Conservation (phyloP, 2,797 vertebrate genomes). For the Alectoris magna region DNA sequence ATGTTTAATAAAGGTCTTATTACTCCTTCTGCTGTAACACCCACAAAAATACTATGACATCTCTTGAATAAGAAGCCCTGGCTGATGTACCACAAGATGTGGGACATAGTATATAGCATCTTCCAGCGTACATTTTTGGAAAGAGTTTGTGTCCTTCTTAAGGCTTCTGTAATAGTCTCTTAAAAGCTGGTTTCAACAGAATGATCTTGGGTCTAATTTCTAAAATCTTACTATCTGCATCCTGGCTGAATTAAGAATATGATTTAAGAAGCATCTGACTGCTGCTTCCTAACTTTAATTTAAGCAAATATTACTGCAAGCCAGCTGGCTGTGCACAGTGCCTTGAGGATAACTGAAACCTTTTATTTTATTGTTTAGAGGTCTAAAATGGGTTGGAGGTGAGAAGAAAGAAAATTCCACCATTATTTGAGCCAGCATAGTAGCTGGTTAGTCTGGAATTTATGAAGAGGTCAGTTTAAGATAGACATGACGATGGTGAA, state of each 20-base stretch:
- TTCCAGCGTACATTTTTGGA: not conserved
- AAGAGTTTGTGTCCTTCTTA: not conserved
- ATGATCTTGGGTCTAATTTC: not conserved
- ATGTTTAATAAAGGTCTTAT: not conserved
- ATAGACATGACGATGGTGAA: not conserved
- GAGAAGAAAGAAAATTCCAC: not conserved
- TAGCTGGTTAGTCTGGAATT: conserved; percentile 5
- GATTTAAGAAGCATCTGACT: not conserved
- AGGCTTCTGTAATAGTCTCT: not conserved
- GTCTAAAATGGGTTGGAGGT: not conserved
- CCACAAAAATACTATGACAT: not conserved
- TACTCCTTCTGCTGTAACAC: not conserved
- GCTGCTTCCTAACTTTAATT: not conserved
- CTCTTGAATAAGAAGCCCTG: not conserved
- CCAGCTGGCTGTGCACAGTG: not conserved
- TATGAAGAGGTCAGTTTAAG: not conserved
- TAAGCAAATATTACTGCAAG: not conserved
- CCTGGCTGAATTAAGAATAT: not conserved
- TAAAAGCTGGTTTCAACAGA: not conserved
- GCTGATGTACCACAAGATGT: not conserved
- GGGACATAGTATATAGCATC: not conserved
- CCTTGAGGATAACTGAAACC: not conserved
- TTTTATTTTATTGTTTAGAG: not conserved
- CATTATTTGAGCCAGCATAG: not conserved
- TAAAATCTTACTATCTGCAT: not conserved